phyloP scores from a whole-genome alignment of 1,140 invertebrate genomes.

The Ganaspis sp. region DNA sequence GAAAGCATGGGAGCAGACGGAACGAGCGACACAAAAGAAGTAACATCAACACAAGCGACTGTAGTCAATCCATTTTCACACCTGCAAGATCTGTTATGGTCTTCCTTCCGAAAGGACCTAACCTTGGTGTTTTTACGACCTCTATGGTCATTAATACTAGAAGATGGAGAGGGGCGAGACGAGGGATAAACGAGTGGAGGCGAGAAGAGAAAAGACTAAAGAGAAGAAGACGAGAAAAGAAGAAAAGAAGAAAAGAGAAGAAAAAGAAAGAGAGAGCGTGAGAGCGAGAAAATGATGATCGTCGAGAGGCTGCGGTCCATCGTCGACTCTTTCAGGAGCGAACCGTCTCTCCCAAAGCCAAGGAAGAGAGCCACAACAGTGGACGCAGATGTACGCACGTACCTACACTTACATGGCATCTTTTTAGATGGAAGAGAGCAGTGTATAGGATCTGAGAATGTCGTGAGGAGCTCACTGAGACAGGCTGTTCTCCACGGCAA shows the following conservation, averaged over 20 bases:
- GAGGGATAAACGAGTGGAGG: not conserved
- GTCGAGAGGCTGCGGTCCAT: slow-evolving; percentile 1
- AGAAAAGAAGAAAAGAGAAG: slow-evolving; percentile 35
- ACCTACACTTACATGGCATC: not conserved
- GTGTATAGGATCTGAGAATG: slow-evolving; percentile 12
- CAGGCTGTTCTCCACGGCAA: slow-evolving; percentile 40
- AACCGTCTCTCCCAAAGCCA: not conserved
- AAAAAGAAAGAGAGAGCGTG: slow-evolving; percentile 15
- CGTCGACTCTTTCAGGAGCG: slow-evolving; percentile 1
- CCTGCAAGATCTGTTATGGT: slow-evolving; percentile 11
- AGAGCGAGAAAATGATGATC: slow-evolving; percentile 18
- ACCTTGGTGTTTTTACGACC: slow-evolving; percentile 1
- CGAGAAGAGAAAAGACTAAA: not conserved
- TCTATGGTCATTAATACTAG: slow-evolving; percentile 8
- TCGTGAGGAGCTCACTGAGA: slow-evolving; percentile 35
- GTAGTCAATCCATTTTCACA: slow-evolving; percentile 21
- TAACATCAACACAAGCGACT: not conserved
- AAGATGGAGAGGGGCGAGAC: not conserved
- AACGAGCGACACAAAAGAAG: not conserved
- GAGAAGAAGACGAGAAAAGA: slow-evolving; percentile 29
- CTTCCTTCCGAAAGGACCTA: slow-evolving; percentile 3
- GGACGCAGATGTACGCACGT: slow-evolving; percentile 1
- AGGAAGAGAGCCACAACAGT: not conserved
- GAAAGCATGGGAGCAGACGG: not conserved
- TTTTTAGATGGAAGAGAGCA: not conserved